phyloP scores from a whole-genome alignment of 2,888 invertebrate species.

The Acrobasis suavella region DNA sequence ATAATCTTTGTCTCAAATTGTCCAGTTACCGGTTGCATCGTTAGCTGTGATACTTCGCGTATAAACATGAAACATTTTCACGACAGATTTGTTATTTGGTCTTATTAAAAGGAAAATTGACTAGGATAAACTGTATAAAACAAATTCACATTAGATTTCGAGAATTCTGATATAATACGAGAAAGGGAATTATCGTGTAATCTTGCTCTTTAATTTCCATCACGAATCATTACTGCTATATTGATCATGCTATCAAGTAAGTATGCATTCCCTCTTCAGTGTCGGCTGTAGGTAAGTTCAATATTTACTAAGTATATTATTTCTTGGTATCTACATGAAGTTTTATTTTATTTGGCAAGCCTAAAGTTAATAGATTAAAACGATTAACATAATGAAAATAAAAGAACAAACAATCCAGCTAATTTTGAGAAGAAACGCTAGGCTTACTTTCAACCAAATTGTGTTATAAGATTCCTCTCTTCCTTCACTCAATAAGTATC shows the following conservation, averaged over 20 bases:
- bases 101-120: too few relatives aligned
- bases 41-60: too few relatives aligned
- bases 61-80: too few relatives aligned
- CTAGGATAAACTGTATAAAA: too few relatives aligned
- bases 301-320: not conserved
- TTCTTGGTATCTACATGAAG: not conserved
- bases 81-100: too few relatives aligned
- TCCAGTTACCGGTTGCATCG: too few relatives aligned
- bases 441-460: not conserved
- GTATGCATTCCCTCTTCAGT: not conserved
- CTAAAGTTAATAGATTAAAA: not conserved
- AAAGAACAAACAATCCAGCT: not conserved
- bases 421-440: not conserved
- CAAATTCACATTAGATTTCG: too few relatives aligned
- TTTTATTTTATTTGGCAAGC: not conserved
- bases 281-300: conserved; percentile 1
- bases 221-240: not conserved
- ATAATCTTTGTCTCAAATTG: too few relatives aligned
- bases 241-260: not conserved
- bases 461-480: not conserved
- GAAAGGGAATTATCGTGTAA: not conserved
- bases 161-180: not conserved
- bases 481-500: too few relatives aligned
- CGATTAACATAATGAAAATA: not conserved
- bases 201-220: not conserved